Evolutionary conservation across 2,888 invertebrate species (phyloP).

Genomic region (Luffia ferchaultella): DNA sequence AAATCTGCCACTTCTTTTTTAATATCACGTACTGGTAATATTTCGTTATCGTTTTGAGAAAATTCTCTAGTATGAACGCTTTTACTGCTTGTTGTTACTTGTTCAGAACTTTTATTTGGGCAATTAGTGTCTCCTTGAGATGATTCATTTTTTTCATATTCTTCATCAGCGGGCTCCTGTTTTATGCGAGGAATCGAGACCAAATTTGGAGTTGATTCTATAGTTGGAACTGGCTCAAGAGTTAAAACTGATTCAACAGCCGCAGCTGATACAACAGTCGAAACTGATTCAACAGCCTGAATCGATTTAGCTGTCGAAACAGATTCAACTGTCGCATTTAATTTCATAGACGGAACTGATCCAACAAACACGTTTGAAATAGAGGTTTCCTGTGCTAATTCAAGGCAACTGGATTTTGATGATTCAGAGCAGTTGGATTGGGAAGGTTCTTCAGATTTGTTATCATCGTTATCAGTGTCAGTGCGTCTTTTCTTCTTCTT

Average conservation of each 20-base stretch:
- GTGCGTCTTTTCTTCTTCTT: slow-evolving; percentile 65
- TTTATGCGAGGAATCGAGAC: slow-evolving; percentile 17
- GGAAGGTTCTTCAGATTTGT: slow-evolving; percentile 20
- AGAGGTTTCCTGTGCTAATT: too few species aligned
- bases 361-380: too few species aligned
- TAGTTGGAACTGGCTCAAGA: slow-evolving; percentile 1
- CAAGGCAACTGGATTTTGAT: too few species aligned
- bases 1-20: slow-evolving; percentile 18
- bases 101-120: slow-evolving; percentile 14
- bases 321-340: neutral
- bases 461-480: slow-evolving; percentile 28
- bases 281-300: neutral
- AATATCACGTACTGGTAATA: neutral
- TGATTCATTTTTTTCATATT: slow-evolving; percentile 18
- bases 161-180: slow-evolving; percentile 45
- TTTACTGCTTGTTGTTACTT: slow-evolving; percentile 18
- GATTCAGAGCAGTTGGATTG: neutral
- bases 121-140: slow-evolving; percentile 16
- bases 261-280: too few species aligned
- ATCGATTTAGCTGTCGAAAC: neutral
- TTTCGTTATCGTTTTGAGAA: neutral
- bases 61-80: neutral
- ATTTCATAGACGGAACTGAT: too few species aligned
- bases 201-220: neutral
- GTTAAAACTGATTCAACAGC: too few species aligned